Conservation (phyloP, 2,113 vertebrate species). For the Geothlypis trichas region DNA sequence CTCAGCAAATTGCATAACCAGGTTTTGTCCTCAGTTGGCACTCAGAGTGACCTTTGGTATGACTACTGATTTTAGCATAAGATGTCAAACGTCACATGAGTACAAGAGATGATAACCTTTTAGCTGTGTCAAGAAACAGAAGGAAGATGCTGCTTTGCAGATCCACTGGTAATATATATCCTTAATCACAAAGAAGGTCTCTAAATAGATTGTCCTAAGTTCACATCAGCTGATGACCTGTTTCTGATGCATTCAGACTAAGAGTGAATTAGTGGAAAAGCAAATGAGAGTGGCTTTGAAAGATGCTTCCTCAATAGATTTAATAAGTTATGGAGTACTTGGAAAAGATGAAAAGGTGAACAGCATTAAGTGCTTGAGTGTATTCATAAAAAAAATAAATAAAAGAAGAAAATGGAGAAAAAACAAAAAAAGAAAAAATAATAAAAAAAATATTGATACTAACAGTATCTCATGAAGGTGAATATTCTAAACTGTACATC, state of each 20-base stretch:
- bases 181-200: neutral
- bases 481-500: accelerated
- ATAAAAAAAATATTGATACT: neutral
- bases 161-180: accelerated
- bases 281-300: neutral
- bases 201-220: neutral
- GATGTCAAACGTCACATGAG: neutral
- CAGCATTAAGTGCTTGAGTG: neutral
- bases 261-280: neutral
- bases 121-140: neutral
- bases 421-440: neutral
- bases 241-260: neutral
- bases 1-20: neutral
- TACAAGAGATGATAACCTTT: neutral
- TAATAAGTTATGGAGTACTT: neutral
- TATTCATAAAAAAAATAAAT: neutral
- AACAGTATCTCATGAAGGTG: neutral
- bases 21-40: neutral
- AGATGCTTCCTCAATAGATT: neutral
- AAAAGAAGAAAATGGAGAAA: accelerated
- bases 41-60: neutral
- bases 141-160: neutral
- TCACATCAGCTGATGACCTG: neutral
- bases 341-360: neutral
- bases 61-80: neutral